Evolutionary conservation across 2,797 vertebrate genomes (phyloP), one percentile per base, ranked within the genome.

Genomic region (Macroramphosus scolopax): DNA sequence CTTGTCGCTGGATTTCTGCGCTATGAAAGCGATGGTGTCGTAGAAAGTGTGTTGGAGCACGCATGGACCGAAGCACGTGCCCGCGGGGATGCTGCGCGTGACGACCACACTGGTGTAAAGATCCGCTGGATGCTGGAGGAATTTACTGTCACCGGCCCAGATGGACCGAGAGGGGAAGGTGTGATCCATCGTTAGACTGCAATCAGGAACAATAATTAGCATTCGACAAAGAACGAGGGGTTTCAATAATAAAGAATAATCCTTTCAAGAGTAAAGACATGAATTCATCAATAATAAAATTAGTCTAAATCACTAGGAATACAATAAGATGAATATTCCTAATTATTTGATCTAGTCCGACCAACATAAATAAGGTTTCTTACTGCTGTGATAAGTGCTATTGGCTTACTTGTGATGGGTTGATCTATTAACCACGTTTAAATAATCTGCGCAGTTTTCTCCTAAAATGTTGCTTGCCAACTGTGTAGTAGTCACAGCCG

Each of bases 11-110:
- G 91, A 92, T 67, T 94, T 95, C 48, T 93, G 86, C 38, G 92
- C 93, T 65, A 95, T 95, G 78, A 95, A 95, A 68, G 92, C 91
- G 36, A 95, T 88, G 1, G 91, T 92, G 81, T 95, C 92, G 65
- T 93, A 88, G 70, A 92, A 88, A 7, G 90, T 90, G 67, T 91
- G 91, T 36, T 94, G 91, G 35, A 94, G 89, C 65, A 89, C 47
- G 48, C 92, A 94, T 1, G 93, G 93, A 55, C 92, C 94, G 31
- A 95, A 93, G 64, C 87, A 89, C 2, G 85, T 84, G 68, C 92
- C 92, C 29, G 88, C 75, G 0, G 91, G 88, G 68, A 95, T 91
- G 78, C 92, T 90, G 78, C 89, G 91, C 49, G 92, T 93, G 44
- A 93, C 92, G 24, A 92, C 80, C 77, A 95, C 92, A 11, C 90